Conservation (phyloP, 2,113 vertebrate species). For the Paedocypris sp. region DNA sequence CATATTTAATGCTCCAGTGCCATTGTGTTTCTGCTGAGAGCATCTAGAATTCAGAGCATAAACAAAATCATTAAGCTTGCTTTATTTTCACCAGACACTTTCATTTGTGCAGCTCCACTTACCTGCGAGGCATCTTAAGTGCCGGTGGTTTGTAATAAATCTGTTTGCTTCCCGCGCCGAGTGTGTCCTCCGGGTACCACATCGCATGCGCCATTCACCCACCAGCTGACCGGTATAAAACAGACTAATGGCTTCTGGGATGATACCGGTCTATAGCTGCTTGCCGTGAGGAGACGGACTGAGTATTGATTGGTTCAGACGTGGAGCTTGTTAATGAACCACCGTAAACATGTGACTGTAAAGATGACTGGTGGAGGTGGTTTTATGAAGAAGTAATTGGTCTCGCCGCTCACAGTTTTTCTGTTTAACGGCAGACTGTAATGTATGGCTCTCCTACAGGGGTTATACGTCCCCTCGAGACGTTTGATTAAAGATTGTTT, state of each 20-base stretch:
- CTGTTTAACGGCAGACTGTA: background rate
- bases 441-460: constrained; percentile 11
- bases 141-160: constrained; percentile 60
- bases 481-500: constrained; percentile 13
- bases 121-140: constrained; percentile 48
- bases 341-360: constrained; percentile 12
- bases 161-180: constrained; percentile 56
- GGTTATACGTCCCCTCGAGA: background rate
- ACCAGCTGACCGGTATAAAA: background rate
- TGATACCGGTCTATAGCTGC: background rate
- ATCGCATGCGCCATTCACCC: constrained; percentile 1
- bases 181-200: constrained; percentile 26
- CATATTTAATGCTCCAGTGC: constrained; percentile 82
- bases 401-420: background rate
- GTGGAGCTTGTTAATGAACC: background rate
- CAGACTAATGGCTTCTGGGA: constrained; percentile 11
- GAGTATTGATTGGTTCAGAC: constrained; percentile 17
- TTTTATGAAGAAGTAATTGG: constrained; percentile 24
- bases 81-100: constrained; percentile 67
- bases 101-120: constrained; percentile 44
- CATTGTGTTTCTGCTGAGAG: constrained; percentile 69
- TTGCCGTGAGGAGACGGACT: constrained; percentile 21
- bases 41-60: constrained; percentile 67
- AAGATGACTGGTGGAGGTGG: constrained; percentile 10
- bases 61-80: constrained; percentile 67